Conservation (phyloP, 2,888 invertebrate genomes). For the Macrophya alboannulata region DNA sequence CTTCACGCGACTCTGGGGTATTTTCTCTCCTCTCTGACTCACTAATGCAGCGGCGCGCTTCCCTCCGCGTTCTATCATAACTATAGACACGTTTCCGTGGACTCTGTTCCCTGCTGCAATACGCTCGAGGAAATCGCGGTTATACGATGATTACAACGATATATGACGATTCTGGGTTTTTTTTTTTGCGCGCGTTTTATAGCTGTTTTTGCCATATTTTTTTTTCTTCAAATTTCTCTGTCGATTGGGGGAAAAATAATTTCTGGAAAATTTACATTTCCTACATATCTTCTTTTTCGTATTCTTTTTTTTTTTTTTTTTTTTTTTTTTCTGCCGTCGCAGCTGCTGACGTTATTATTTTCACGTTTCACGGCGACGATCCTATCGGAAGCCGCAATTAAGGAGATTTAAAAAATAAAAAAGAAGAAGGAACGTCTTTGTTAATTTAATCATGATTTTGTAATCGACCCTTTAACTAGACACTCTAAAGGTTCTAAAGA, state of each 20-base stretch:
- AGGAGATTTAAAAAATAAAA: neutral
- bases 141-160: neutral
- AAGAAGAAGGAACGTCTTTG: neutral
- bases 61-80: neutral
- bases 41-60: constrained; percentile 7
- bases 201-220: no score
- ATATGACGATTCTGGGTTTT: neutral
- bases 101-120: neutral
- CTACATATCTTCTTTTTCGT: no score
- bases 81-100: constrained; percentile 1
- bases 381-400: neutral
- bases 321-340: neutral
- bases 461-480: constrained; percentile 40
- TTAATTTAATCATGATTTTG: constrained; percentile 28
- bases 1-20: constrained; percentile 9
- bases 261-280: no score
- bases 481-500: constrained; percentile 29
- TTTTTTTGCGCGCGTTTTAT: neutral
- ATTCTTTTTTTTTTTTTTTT: neutral
- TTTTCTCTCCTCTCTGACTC: constrained; percentile 34
- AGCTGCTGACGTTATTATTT: neutral
- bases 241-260: no score
- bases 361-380: neutral
- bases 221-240: no score
- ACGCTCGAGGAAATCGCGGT: neutral